Evolutionary conservation across 1,140 invertebrate genomes (phyloP).

Genomic region (Yoshiicerus persimilis): DNA sequence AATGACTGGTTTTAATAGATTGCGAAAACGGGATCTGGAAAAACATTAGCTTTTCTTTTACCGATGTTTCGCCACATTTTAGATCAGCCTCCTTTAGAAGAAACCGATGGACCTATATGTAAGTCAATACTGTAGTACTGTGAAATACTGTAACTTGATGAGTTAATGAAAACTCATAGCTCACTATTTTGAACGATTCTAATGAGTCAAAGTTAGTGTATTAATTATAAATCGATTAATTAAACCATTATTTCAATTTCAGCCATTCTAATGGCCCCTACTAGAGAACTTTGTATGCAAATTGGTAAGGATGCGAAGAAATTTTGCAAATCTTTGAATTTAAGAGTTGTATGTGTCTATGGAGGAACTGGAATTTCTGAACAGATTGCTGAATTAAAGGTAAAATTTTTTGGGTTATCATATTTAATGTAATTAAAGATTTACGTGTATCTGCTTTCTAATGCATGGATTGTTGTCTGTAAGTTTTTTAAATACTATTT

Average conservation of each 20-base stretch:
- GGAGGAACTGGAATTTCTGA: constrained; percentile 97
- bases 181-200: too few species aligned
- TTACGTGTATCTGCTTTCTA: too few species aligned
- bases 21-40: constrained; percentile 98
- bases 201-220: too few species aligned
- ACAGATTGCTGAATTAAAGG: constrained; percentile 95
- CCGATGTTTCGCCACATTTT: constrained; percentile 98
- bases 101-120: constrained; percentile 94
- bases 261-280: constrained; percentile 96
- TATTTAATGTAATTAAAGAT: too few species aligned
- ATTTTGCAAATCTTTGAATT: constrained; percentile 84
- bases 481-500: too few species aligned
- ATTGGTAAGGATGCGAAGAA: constrained; percentile 96
- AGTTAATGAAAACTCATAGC: too few species aligned
- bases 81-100: constrained; percentile 88
- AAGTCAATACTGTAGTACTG: too few species aligned
- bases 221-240: too few species aligned
- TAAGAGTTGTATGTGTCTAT: constrained; percentile 95
- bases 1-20: constrained; percentile 59
- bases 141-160: too few species aligned
- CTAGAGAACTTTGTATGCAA: constrained; percentile 97
- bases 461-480: too few species aligned
- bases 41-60: constrained; percentile 95
- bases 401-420: background rate
- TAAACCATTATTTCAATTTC: too few species aligned